Base-by-base conservation (phyloP, 1,140 invertebrate genomes). In the Brachionus manjavacas region DNA sequence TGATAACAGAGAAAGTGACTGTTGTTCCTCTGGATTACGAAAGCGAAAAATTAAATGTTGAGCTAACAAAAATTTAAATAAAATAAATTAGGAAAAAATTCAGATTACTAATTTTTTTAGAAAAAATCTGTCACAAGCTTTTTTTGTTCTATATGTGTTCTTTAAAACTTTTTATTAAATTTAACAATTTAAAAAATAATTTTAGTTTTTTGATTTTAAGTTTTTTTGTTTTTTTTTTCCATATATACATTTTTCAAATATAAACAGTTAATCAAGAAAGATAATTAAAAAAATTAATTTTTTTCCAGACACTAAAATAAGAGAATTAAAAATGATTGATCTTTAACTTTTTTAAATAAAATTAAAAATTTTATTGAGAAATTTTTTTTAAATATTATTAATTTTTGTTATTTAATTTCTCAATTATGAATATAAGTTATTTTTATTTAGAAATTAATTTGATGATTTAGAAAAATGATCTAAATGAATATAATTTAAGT, bases 161-260 rank as follows among this genome's bases (percentile, higher is more conserved):
- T 72, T 72, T 72, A 39, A 72, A 72, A 28, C 3, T 72, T 72
- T 72, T 72, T 39, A 39, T 72, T 14, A 72, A 41, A 39, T 72
- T 72, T 39, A 72, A 72, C 35, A 72, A 72, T 72, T 46, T 39
- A 3, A 31, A 68, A n/a, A 68, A 68, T 14, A 39, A 72, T 72
- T 72, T 72, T 72, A 68, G 66, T 68, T 68, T 39, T 68, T 31
- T 68, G 25, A 16, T 68, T 68, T 68, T 68, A 68, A 31, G 66
- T 35, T 72, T 72, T 72, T 72, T 35, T 72, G 41, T 41, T 6
- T 35, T 72, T 41, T 16, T 9, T 7, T 72, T 72, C 41, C 39
- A 41, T 6, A 0, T 11, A 1, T 72, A 41, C 39, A 72, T 41
- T 41, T 39, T 14, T 14, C 25, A 31, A 72, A 20, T 16, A n/a